phyloP scores from a whole-genome alignment of 2,888 invertebrate species.

The Conomelus anceps region DNA sequence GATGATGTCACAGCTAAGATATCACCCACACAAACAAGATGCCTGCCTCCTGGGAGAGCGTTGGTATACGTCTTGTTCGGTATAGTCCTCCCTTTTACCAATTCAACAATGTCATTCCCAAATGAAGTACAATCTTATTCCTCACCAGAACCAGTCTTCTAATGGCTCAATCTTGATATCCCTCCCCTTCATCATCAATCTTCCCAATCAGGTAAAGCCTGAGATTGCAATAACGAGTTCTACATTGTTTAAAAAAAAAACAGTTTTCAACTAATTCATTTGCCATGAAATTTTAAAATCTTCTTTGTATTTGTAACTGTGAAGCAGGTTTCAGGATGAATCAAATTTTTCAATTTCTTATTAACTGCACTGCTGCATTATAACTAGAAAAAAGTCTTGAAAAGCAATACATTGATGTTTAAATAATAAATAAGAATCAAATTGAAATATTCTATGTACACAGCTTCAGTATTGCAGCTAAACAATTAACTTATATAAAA shows the following conservation, averaged over 20 bases:
- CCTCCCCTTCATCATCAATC: background rate
- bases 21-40: background rate
- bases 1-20: background rate
- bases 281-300: background rate
- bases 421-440: too few relatives aligned
- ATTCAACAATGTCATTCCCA: background rate
- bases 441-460: too few relatives aligned
- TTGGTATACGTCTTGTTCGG: too few relatives aligned
- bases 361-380: too few relatives aligned
- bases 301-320: too few relatives aligned
- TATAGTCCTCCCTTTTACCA: background rate
- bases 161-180: background rate
- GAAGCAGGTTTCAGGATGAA: too few relatives aligned
- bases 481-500: too few relatives aligned
- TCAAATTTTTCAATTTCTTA: too few relatives aligned
- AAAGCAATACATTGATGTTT: background rate
- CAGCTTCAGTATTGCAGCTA: too few relatives aligned
- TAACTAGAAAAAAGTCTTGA: too few relatives aligned
- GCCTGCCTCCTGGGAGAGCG: background rate
- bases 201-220: background rate
- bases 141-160: background rate
- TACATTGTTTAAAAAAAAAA: too few relatives aligned
- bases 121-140: background rate
- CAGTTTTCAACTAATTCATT: background rate
- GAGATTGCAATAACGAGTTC: background rate